These are phyloP conservation scores for Pandemis heparana DNA, from an alignment of 2,888 invertebrate genomes.

Conservation along the genomic window DNA sequence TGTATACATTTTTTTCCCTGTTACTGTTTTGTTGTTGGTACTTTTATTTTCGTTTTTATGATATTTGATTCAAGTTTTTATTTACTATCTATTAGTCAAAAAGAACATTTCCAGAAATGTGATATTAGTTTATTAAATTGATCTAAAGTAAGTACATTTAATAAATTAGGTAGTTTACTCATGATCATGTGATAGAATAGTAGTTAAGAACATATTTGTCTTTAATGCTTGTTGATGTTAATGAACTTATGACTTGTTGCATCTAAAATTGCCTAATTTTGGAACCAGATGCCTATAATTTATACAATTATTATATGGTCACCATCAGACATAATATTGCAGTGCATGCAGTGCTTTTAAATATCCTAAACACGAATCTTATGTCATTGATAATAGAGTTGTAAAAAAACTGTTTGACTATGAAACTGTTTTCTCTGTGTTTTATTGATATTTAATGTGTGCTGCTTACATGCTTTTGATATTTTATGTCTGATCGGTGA, in stretches of 20 bases:
- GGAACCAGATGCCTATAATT: background rate
- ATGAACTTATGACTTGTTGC: conserved; percentile 4
- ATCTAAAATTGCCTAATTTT: background rate
- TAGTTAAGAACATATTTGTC: background rate
- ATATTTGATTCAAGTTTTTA: conserved; percentile 70
- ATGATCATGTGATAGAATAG: conserved; percentile 16
- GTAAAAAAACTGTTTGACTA: no score
- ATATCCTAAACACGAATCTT: no score
- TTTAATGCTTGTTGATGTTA: conserved; percentile 1
- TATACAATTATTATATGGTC: background rate
- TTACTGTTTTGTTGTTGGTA: conserved; percentile 90
- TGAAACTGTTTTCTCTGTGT: no score
- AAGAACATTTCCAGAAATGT: conserved; percentile 79
- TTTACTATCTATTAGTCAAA: conserved; percentile 71
- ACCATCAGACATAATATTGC: background rate
- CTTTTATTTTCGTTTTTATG: conserved; percentile 93
- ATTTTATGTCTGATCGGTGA: no score
- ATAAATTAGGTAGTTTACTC: conserved; percentile 5
- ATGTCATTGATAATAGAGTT: no score
- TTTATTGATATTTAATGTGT: no score
- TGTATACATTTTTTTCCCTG: conserved; percentile 92
- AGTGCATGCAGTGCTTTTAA: no score
- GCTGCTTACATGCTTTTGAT: no score
- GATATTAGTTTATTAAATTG: conserved; percentile 77
- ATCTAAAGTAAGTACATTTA: conserved; percentile 43